Base-by-base conservation (phyloP, 2,888 invertebrate genomes). In the Cylindroiulus punctatus region DNA sequence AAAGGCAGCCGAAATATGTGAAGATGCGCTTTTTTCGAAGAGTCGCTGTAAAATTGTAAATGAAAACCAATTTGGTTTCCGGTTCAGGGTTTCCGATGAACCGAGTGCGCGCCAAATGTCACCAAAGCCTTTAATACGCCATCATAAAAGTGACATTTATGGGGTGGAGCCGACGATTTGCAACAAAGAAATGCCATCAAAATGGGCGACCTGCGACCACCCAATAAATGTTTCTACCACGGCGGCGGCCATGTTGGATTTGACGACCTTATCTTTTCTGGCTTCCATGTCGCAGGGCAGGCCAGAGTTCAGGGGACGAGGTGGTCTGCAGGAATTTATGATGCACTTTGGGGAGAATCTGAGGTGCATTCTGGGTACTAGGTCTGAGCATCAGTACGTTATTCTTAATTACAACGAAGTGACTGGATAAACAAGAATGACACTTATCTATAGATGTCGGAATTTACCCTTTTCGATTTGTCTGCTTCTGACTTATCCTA, bases 71-170 rank as follows among this genome's bases (percentile, higher is more conserved):
- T 30, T 76, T 76, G 10, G 76, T 76, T 76, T 76, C 76, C 76
- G 76, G 76, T 76, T 76, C 76, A 76, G 65, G 65, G 76, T 76
- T 76, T 76, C 76, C 76, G 30, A 76, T 76, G 76, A 76, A 76
- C 76, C 30, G 26, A 8, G 22, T 26, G 65, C 12, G 65, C 65
- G 65, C 26, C 65, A 10, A 65, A 76, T 76, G 76, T 76, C 76
- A 76, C 76, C 76, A 30, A 30, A 76, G 76, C 26, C 76, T 76
- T 30, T 76, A 76, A 76, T 76, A 76, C 76, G 30, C 0, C 76
- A 17, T 76, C 76, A 14, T 76, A 76, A 76, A 76, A 76, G 30
- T 76, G 76, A 76, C 76, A 76, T 76, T 76, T 76, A 76, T 76
- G 76, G 30, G 14, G 57, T 30, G 30, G 76, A 17, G 30, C 30